Evolutionary conservation across 2,888 invertebrate species (phyloP).

Genomic region (Pinctada fucata): DNA sequence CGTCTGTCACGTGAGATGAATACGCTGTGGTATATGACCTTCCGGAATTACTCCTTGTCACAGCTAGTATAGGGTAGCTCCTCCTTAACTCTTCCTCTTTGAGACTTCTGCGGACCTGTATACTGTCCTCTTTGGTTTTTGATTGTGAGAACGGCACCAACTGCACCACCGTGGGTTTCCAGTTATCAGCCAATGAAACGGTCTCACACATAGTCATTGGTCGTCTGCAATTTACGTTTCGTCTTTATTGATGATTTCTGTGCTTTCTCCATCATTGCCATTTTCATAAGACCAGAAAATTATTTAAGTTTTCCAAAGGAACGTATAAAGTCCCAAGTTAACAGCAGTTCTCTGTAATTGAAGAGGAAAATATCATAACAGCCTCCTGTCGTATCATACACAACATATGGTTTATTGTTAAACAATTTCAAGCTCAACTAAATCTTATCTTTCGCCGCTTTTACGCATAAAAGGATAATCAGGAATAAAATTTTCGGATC

Average conservation of each 20-base stretch:
- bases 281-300: too few relatives aligned
- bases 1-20: not conserved
- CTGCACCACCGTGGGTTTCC: conserved; percentile 64
- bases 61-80: conserved; percentile 53
- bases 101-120: conserved; percentile 6
- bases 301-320: too few relatives aligned
- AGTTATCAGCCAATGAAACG: conserved; percentile 56
- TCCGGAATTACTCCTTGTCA: conserved; percentile 46
- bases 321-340: too few relatives aligned
- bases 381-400: too few relatives aligned
- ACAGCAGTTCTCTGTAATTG: too few relatives aligned
- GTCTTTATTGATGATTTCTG: too few relatives aligned
- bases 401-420: too few relatives aligned
- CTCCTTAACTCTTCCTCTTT: conserved; percentile 12
- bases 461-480: not conserved
- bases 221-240: too few relatives aligned
- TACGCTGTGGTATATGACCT: conserved; percentile 22
- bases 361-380: too few relatives aligned
- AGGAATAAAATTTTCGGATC: not conserved
- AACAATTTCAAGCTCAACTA: too few relatives aligned
- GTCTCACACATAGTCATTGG: conserved; percentile 52
- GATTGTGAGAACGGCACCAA: conserved; percentile 63
- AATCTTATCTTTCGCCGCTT: too few relatives aligned
- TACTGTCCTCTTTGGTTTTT: conserved; percentile 43
- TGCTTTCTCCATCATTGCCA: too few relatives aligned